These are phyloP conservation scores for Axis porcinus DNA, from an alignment of 2,113 vertebrate species.

Conservation along the genomic window DNA sequence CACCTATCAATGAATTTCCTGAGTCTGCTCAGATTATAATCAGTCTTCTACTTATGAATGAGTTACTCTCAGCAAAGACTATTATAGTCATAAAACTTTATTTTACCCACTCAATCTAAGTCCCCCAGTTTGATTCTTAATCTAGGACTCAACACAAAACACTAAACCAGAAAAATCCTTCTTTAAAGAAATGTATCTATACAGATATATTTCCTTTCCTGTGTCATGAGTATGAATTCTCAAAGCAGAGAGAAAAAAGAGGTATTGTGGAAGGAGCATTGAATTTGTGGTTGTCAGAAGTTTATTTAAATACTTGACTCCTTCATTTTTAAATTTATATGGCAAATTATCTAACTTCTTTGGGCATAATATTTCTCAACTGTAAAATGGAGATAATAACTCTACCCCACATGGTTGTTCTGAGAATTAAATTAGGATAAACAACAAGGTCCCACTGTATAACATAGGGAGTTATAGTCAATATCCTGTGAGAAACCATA, in stretches of 20 bases:
- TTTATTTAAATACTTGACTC: not conserved
- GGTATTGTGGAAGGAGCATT: not conserved
- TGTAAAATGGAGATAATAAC: constrained; percentile 7
- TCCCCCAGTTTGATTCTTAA: not conserved
- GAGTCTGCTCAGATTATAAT: not conserved
- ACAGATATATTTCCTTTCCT: not conserved
- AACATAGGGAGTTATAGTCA: not conserved
- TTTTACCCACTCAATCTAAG: constrained; percentile 1
- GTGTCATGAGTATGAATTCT: not conserved
- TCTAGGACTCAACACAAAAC: not conserved
- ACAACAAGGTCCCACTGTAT: not conserved
- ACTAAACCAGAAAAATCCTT: not conserved
- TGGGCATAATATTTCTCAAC: not conserved
- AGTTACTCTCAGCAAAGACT: not conserved
- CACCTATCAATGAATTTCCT: not conserved
- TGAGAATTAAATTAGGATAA: not conserved
- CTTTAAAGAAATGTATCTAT: not conserved
- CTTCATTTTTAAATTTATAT: not conserved
- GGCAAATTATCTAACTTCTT: constrained; percentile 10
- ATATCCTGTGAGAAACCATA: not conserved
- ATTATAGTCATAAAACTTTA: not conserved
- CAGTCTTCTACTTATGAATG: not conserved
- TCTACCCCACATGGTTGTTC: not conserved
- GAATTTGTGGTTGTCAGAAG: not conserved
- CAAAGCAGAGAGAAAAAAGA: not conserved